phyloP scores from a whole-genome alignment of 2,113 vertebrate genomes.

The Gasterosteus nipponicus region DNA sequence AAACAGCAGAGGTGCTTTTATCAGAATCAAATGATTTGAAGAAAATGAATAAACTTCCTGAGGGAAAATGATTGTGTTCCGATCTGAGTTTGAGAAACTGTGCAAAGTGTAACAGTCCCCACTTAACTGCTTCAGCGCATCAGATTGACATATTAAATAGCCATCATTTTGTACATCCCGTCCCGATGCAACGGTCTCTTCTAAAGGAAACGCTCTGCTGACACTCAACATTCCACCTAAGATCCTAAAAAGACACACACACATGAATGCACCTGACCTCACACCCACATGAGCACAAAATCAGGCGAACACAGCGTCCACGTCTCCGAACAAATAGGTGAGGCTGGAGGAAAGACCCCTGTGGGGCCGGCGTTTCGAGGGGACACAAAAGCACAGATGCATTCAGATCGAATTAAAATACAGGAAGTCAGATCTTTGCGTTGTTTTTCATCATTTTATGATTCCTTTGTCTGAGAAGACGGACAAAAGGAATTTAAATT shows the following conservation, averaged over 20 bases:
- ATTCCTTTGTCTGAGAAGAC: not conserved
- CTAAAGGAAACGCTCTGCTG: conserved; percentile 36
- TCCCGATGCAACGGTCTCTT: conserved; percentile 5
- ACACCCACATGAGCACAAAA: conserved; percentile 51
- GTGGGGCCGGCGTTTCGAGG: not conserved
- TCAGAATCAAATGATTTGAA: conserved; percentile 13
- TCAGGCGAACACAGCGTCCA: conserved; percentile 26
- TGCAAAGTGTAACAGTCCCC: not conserved
- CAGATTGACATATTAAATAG: not conserved
- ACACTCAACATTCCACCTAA: conserved; percentile 45
- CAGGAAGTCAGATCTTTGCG: not conserved
- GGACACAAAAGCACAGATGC: not conserved
- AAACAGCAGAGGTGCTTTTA: not conserved
- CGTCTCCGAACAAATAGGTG: conserved; percentile 44
- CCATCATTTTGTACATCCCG: conserved; percentile 12
- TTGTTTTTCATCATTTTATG: not conserved
- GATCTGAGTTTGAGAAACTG: not conserved
- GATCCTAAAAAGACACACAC: conserved; percentile 31
- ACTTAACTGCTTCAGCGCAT: conserved; percentile 3
- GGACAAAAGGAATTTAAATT: not conserved
- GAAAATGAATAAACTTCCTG: conserved; percentile 7
- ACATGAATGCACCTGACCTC: conserved; percentile 51
- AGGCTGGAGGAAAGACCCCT: conserved; percentile 35
- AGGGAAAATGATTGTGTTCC: conserved; percentile 9
- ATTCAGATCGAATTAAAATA: not conserved